Evolutionary conservation across 2,797 vertebrate genomes (phyloP), one percentile per base, ranked within the genome.

Genomic region (Okamejei kenojei): DNA sequence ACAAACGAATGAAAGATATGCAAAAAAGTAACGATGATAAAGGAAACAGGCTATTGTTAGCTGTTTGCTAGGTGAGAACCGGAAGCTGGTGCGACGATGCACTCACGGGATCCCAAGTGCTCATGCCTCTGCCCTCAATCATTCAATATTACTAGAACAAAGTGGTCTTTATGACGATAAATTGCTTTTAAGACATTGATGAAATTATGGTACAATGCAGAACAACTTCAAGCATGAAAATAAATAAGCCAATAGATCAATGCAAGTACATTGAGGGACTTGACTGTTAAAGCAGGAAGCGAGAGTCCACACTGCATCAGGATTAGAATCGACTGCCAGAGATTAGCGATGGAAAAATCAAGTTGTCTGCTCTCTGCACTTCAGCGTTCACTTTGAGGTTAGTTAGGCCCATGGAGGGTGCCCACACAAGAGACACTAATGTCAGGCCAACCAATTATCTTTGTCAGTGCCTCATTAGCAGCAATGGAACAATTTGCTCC

Each of bases 401-500:
- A 88, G n/a, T 68, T 19, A 23, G 84, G 61, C n/a, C 61, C n/a
- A 65, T 88, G n/a, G 84, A 65, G 84, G 84, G 19, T 88, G 65
- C 61, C 61, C 61, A 88, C 61, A 35, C 63, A 35, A 35, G 17
- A 17, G 17, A 35, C 61, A 21, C 1, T 19, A 88, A 88, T 10
- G 1, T 65, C 61, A 68, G 61, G n/a, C 84, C 61, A 88, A 32
- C n/a, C n/a, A 65, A 88, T 88, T 68, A 65, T 32, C 61, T 45
- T 68, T 61, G 61, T 65, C 58, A 63, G 82, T 63, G 26, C n/a
- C 58, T 65, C n/a, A 68, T 88, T 68, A 32, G n/a, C 35, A 88
- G 54, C 54, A 68, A 68, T 68, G n/a, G 61, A 65, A 88, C 61
- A 68, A 88, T 68, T 63, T 65, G 61, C 1, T 35, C n/a, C 29